Conservation (phyloP, 2,797 vertebrate species). For the Dendrocincla fuliginosa region DNA sequence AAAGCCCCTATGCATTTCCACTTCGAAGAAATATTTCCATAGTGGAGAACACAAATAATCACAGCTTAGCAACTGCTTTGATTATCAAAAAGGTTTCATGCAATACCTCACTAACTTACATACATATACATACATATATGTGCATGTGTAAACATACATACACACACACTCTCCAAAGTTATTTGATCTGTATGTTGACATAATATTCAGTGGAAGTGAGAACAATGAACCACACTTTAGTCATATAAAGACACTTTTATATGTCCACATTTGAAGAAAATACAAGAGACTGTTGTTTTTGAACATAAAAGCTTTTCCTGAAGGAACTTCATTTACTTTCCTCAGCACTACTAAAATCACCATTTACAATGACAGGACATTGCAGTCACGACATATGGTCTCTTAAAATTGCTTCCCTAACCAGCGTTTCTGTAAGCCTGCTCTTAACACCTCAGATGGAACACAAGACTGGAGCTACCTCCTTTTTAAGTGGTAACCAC, state of each 20-base stretch:
- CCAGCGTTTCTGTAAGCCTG: neutral
- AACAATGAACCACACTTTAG: neutral
- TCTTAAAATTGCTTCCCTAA: neutral
- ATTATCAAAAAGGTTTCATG: neutral
- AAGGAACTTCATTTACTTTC: neutral
- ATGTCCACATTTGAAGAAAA: neutral
- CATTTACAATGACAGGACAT: conserved; percentile 16
- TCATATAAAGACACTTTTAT: neutral
- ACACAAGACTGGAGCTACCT: neutral
- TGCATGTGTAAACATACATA: neutral
- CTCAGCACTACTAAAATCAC: neutral
- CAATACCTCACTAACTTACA: neutral
- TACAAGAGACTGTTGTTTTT: neutral
- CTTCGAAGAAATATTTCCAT: conserved; percentile 32
- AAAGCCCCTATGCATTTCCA: neutral
- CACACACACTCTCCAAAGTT: neutral
- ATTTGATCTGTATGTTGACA: neutral
- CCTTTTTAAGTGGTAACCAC: neutral
- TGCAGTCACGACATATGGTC: neutral
- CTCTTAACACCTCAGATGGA: neutral
- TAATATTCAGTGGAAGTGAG: conserved; percentile 11
- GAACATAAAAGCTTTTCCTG: conserved; percentile 23
- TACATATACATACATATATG: too few relatives aligned
- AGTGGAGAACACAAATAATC: neutral
- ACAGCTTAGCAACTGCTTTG: neutral